phyloP scores from a whole-genome alignment of 2,797 vertebrate species.

The Siniperca scherzeri region DNA sequence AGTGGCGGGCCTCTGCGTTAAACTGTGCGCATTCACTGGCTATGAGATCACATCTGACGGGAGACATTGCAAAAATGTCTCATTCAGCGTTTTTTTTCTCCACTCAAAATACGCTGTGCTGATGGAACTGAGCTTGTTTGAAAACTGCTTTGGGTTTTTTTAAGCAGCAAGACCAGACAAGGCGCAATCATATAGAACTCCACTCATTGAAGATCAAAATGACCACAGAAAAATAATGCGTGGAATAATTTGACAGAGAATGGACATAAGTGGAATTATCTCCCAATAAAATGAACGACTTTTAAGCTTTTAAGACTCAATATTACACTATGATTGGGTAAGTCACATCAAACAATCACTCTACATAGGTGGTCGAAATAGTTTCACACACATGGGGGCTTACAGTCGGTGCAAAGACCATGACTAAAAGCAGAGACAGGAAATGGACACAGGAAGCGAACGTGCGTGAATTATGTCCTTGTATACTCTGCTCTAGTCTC shows the following conservation, averaged over 20 bases:
- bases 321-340: not conserved
- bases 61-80: not conserved
- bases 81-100: not conserved
- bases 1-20: slow-evolving; percentile 6
- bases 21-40: not conserved
- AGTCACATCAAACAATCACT: not conserved
- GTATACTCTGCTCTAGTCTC: not conserved
- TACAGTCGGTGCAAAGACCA: not conserved
- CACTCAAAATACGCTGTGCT: not conserved
- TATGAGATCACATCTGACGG: not conserved
- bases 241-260: not conserved
- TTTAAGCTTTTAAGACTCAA: not conserved
- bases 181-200: not conserved
- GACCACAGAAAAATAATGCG: not conserved
- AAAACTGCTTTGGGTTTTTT: not conserved
- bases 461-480: not conserved
- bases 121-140: no score
- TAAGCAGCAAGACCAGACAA: not conserved
- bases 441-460: not conserved
- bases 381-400: not conserved
- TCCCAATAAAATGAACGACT: not conserved
- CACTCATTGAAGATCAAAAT: no score
- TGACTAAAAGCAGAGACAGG: not conserved
- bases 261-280: not conserved
- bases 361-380: not conserved